Conservation (phyloP, 2,888 invertebrate genomes). For the Rhopalosiphum nymphaeae region DNA sequence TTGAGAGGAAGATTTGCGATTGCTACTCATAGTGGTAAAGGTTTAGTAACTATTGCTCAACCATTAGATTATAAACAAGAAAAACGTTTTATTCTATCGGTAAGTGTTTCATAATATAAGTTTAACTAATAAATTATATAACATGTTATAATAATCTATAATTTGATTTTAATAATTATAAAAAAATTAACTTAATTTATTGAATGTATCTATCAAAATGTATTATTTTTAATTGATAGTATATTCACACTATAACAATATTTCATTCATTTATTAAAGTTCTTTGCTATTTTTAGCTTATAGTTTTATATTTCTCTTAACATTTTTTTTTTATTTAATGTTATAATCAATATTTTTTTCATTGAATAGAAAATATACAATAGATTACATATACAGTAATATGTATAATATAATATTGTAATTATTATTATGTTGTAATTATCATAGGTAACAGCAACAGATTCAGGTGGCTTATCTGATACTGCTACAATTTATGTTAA, state of each 20-base stretch:
- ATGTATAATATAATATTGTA: background rate
- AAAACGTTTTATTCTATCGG: conserved; percentile 85
- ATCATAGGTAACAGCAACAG: conserved; percentile 81
- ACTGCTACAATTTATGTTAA: conserved; percentile 92
- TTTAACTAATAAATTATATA: background rate
- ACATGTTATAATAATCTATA: background rate
- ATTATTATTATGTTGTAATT: conserved; percentile 67
- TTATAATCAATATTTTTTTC: background rate
- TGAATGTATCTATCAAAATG: background rate
- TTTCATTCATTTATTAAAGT: background rate
- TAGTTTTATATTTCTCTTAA: background rate
- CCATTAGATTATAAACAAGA: conserved; percentile 94
- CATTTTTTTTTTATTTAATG: background rate
- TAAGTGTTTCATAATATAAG: conserved; percentile 69
- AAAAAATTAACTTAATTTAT: background rate
- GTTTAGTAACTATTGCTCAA: conserved; percentile 88
- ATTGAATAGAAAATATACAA: background rate
- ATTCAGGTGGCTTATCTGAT: conserved; percentile 89
- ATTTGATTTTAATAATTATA: background rate
- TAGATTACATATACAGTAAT: background rate
- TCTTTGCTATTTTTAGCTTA: background rate
- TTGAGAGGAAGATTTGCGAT: conserved; percentile 89
- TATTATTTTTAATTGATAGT: background rate
- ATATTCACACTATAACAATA: background rate
- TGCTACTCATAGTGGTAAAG: conserved; percentile 89